Conservation (phyloP, 2,113 vertebrate species). For the Cyanoramphus novaezelandiae region DNA sequence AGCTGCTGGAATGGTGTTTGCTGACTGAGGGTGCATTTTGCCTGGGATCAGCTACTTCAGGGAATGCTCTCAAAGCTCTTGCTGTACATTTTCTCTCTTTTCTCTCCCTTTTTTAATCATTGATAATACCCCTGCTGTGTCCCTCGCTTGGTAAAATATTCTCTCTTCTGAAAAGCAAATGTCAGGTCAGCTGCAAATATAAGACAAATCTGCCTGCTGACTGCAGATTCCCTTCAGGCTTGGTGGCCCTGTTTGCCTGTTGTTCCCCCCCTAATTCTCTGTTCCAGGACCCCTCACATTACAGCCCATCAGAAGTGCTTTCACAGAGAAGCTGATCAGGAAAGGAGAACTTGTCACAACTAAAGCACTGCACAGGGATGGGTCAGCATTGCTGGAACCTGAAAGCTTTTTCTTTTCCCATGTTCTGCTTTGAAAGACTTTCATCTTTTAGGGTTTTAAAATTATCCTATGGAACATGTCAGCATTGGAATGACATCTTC, state of each 20-base stretch:
- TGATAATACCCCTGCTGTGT: constrained; percentile 2
- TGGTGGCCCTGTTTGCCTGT: not conserved
- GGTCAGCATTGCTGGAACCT: not conserved
- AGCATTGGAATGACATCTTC: not conserved
- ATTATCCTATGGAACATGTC: not conserved
- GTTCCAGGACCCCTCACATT: not conserved
- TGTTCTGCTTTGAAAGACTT: not conserved
- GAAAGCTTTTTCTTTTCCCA: not conserved
- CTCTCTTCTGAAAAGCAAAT: constrained; percentile 45
- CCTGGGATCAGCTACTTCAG: not conserved
- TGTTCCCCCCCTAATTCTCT: not conserved
- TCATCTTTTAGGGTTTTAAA: not conserved
- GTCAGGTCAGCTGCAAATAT: not conserved
- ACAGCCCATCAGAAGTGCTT: not conserved
- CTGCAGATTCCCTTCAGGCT: not conserved
- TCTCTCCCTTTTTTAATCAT: not conserved
- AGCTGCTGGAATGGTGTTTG: not conserved
- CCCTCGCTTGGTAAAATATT: constrained; percentile 1
- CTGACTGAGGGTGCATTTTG: not conserved
- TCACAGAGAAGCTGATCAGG: not conserved
- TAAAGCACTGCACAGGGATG: not conserved
- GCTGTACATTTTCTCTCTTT: not conserved
- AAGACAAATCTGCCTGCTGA: not conserved
- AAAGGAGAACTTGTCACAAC: not conserved
- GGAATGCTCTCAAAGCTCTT: not conserved